Percentiles rank a stretch among this genome's conserved stretches.
Evolutionary conservation across 1,140 invertebrate genomes (phyloP).

Genomic region (Hesperophylax magnus): DNA sequence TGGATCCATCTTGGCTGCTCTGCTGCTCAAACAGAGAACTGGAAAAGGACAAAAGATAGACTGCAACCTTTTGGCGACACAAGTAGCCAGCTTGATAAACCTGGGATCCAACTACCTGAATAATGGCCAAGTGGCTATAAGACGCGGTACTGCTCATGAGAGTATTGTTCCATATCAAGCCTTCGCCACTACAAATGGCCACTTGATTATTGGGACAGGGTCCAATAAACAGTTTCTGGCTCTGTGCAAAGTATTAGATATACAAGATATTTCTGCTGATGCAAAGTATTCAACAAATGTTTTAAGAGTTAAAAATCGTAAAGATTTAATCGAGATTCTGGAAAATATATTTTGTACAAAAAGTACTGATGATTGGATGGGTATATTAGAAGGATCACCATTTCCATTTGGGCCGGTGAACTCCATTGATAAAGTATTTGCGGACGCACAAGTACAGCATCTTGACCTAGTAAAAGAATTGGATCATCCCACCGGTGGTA

Average conservation of each 20-base stretch:
- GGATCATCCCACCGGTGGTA: constrained; percentile 79
- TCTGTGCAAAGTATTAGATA: constrained; percentile 77
- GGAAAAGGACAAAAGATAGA: constrained; percentile 93
- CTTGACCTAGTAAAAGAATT: constrained; percentile 85
- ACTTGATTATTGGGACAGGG: constrained; percentile 88
- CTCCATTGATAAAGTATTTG: constrained; percentile 87
- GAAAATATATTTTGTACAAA: constrained; percentile 76
- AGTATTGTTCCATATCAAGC: constrained; percentile 96
- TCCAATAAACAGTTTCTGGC: constrained; percentile 84
- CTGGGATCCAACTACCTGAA: constrained; percentile 94
- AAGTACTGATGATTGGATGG: constrained; percentile 83
- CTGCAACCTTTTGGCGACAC: constrained; percentile 93
- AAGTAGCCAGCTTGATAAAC: constrained; percentile 91
- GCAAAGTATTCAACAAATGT: constrained; percentile 81
- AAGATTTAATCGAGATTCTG: constrained; percentile 77
- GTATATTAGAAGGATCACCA: constrained; percentile 78
- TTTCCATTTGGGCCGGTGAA: constrained; percentile 95
- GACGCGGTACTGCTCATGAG: constrained; percentile 93
- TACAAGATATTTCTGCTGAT: constrained; percentile 75
- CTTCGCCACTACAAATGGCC: constrained; percentile 86
- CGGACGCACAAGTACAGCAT: constrained; percentile 86
- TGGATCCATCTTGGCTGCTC: constrained; percentile 94
- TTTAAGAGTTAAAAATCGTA: constrained; percentile 83
- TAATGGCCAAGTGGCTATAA: constrained; percentile 80
- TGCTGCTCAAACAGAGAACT: constrained; percentile 84